These are phyloP conservation scores for Solenopsis invicta DNA, from an alignment of 1,140 invertebrate genomes.

Conservation along the genomic window DNA sequence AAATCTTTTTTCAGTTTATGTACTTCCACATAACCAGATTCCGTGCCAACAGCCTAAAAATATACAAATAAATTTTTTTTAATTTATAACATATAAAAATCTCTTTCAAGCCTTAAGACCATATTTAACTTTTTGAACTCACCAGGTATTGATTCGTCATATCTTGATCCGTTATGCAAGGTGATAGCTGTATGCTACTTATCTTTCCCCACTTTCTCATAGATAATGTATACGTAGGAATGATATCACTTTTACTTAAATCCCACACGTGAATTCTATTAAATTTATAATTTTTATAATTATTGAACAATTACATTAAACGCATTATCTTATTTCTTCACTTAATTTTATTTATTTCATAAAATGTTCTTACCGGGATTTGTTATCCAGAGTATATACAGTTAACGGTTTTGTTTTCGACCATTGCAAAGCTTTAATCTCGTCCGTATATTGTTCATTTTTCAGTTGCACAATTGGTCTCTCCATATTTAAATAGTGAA, in stretches of 20 bases:
- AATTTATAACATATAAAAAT: conserved; percentile 13
- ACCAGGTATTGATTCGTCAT: conserved; percentile 84
- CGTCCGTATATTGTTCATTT: conserved; percentile 77
- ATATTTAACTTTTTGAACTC: conserved; percentile 45
- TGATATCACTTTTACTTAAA: conserved; percentile 86
- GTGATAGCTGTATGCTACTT: conserved; percentile 83
- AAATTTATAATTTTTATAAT: conserved; percentile 14
- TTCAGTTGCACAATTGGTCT: conserved; percentile 87
- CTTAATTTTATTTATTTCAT: conserved; percentile 1
- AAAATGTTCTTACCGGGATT: conserved; percentile 83
- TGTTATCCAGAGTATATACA: conserved; percentile 88
- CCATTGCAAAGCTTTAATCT: conserved; percentile 87
- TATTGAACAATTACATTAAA: too few relatives aligned
- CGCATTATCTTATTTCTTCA: background rate
- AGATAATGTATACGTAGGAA: conserved; percentile 80
- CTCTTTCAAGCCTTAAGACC: background rate
- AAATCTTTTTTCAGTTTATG: conserved; percentile 86
- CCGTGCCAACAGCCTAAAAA: conserved; percentile 84
- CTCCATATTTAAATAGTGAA: conserved; percentile 85
- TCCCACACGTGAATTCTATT: conserved; percentile 88
- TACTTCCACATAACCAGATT: conserved; percentile 83
- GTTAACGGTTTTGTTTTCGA: conserved; percentile 88
- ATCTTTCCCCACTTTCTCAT: conserved; percentile 79
- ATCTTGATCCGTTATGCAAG: conserved; percentile 81
- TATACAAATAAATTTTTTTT: conserved; percentile 28